Conservation (phyloP, 2,888 invertebrate genomes). For the Troides oblongomaculatus region DNA sequence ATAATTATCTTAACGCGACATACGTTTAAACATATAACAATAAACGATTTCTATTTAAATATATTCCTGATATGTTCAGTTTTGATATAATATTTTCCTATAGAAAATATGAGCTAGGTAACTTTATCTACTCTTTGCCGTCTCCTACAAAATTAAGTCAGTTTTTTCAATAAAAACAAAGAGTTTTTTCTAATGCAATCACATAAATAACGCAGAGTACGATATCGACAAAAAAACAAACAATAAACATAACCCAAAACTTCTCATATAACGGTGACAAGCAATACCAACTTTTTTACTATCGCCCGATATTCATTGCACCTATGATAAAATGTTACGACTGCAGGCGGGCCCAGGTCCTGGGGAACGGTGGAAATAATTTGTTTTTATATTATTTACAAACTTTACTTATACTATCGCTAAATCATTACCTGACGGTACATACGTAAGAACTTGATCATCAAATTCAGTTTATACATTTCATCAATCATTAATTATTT, state of each 20-base stretch:
- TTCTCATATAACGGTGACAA: slow-evolving; percentile 58
- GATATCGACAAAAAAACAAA: slow-evolving; percentile 55
- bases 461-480: not conserved
- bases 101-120: too few species aligned
- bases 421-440: slow-evolving; percentile 40
- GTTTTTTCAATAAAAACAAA: not conserved
- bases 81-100: too few species aligned
- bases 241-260: slow-evolving; percentile 59
- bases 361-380: slow-evolving; percentile 54
- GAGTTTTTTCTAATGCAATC: not conserved
- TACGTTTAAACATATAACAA: not conserved
- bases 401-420: slow-evolving; percentile 64
- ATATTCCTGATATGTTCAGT: too few species aligned
- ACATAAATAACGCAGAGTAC: slow-evolving; percentile 21
- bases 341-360: slow-evolving; percentile 45
- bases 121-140: not conserved
- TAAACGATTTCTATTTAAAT: not conserved
- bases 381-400: slow-evolving; percentile 74
- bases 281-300: slow-evolving; percentile 67
- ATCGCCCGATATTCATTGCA: slow-evolving; percentile 70
- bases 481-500: not conserved
- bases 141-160: not conserved
- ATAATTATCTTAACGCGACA: slow-evolving; percentile 10
- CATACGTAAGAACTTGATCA: not conserved
- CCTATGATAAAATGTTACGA: slow-evolving; percentile 77